A percentile compares a stretch with the other conserved stretches of the same genome.
Evolutionary conservation across 1,140 invertebrate species (phyloP).

Genomic region (Notospermus geniculatus): DNA sequence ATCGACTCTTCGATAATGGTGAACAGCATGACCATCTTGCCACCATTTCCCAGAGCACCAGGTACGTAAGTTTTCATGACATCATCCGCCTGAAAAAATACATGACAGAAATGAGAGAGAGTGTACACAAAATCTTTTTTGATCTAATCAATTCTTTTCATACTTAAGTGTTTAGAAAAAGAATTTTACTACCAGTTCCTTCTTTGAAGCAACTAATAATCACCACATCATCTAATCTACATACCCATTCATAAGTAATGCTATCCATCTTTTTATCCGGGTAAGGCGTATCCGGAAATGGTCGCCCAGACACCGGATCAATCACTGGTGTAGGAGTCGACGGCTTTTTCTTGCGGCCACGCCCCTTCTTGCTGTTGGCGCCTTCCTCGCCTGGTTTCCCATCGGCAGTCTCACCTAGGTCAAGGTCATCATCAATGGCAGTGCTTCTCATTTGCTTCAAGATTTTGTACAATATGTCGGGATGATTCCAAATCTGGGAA

Average conservation of each 20-base stretch:
- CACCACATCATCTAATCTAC: too few relatives aligned
- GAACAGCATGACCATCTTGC: slow-evolving; percentile 94
- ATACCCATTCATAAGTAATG: background rate
- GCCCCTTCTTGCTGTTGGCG: slow-evolving; percentile 27
- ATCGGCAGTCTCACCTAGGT: slow-evolving; percentile 63
- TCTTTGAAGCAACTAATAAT: too few relatives aligned
- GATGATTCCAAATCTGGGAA: slow-evolving; percentile 95
- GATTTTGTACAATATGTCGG: slow-evolving; percentile 92
- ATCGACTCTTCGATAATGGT: slow-evolving; percentile 89
- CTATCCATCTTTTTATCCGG: slow-evolving; percentile 19
- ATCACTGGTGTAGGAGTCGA: slow-evolving; percentile 22
- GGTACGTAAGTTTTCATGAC: slow-evolving; percentile 83
- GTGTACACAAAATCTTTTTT: too few relatives aligned
- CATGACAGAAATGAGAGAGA: too few relatives aligned
- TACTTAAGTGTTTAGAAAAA: too few relatives aligned
- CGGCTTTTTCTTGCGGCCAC: background rate
- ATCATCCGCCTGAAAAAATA: slow-evolving; percentile 62
- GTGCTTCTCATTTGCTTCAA: slow-evolving; percentile 72
- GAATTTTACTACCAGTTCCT: too few relatives aligned
- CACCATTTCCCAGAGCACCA: slow-evolving; percentile 87
- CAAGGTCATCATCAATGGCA: slow-evolving; percentile 81
- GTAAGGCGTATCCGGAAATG: slow-evolving; percentile 10
- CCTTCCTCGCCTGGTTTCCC: slow-evolving; percentile 20
- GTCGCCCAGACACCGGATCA: slow-evolving; percentile 1
- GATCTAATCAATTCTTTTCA: too few relatives aligned